phyloP scores from a whole-genome alignment of 1,140 invertebrate species.

The Ericerus pela region DNA sequence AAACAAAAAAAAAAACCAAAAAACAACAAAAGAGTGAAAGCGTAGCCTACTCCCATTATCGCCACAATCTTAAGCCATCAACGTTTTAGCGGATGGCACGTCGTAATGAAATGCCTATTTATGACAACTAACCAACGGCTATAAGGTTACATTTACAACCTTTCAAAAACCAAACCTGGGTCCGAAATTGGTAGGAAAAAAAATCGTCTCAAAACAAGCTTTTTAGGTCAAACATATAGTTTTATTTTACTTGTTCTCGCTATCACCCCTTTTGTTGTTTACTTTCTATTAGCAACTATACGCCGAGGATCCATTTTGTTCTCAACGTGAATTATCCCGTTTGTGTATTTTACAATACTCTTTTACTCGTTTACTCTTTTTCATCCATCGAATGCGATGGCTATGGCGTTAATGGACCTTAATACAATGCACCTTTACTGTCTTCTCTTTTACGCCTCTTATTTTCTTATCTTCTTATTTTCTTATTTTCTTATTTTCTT shows the following conservation, averaged over 20 bases:
- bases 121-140: neutral
- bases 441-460: conserved; percentile 2
- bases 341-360: conserved; percentile 10
- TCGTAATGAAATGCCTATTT: conserved; percentile 2
- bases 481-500: neutral
- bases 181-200: too few species aligned
- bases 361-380: too few species aligned
- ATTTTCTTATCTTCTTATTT: neutral
- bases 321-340: conserved; percentile 10
- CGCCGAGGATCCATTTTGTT: neutral
- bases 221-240: conserved; percentile 11
- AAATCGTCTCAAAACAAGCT: conserved; percentile 3
- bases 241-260: conserved; percentile 7
- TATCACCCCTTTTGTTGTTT: too few species aligned
- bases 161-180: too few species aligned
- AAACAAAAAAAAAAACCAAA: too few species aligned
- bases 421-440: conserved; percentile 10
- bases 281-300: conserved; percentile 7
- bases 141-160: conserved; percentile 8
- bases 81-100: too few species aligned
- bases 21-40: too few species aligned
- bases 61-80: too few species aligned
- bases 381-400: neutral
- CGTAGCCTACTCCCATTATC: too few species aligned
- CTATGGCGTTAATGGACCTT: conserved; percentile 9